These are phyloP conservation scores for Pogonocichla stellata DNA, from an alignment of 2,113 vertebrate genomes.

Conservation along the genomic window DNA sequence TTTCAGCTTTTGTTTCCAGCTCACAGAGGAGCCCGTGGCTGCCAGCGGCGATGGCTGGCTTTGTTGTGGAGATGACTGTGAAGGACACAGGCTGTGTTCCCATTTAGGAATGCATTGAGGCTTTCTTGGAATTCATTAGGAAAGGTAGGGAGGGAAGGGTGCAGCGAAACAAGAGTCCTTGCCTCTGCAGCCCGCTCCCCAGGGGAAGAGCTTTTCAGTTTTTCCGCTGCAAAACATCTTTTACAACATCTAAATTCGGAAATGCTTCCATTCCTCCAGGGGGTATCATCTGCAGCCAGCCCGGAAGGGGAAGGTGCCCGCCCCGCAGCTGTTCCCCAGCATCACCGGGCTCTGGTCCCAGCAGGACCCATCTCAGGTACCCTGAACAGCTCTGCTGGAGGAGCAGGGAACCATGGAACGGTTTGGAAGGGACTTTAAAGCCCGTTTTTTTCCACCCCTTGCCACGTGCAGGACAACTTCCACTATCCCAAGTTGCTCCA, in stretches of 20 bases:
- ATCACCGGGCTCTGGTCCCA: fast-evolving
- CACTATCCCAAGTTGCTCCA: fast-evolving
- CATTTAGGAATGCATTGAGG: background rate
- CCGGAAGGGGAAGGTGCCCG: background rate
- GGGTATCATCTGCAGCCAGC: background rate
- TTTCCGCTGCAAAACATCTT: background rate
- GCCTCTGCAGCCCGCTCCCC: background rate
- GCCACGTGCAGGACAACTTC: background rate
- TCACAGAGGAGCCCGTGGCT: conserved; percentile 18
- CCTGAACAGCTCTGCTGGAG: background rate
- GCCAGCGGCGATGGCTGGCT: conserved; percentile 35
- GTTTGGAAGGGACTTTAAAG: background rate
- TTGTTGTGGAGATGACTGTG: conserved; percentile 27
- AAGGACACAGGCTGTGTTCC: background rate
- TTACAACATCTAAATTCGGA: background rate
- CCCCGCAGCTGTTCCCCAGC: background rate
- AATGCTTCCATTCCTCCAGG: fast-evolving
- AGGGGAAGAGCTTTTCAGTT: background rate
- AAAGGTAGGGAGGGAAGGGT: conserved; percentile 38
- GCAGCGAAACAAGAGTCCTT: background rate
- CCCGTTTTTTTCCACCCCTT: fast-evolving
- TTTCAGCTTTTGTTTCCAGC: conserved; percentile 43
- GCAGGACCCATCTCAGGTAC: fast-evolving
- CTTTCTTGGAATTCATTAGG: conserved; percentile 59
- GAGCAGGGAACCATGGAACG: background rate